Evolutionary conservation across 2,113 vertebrate genomes (phyloP), one percentile per base, ranked within the genome.

Genomic region (Psilopsiagon aurifrons): DNA sequence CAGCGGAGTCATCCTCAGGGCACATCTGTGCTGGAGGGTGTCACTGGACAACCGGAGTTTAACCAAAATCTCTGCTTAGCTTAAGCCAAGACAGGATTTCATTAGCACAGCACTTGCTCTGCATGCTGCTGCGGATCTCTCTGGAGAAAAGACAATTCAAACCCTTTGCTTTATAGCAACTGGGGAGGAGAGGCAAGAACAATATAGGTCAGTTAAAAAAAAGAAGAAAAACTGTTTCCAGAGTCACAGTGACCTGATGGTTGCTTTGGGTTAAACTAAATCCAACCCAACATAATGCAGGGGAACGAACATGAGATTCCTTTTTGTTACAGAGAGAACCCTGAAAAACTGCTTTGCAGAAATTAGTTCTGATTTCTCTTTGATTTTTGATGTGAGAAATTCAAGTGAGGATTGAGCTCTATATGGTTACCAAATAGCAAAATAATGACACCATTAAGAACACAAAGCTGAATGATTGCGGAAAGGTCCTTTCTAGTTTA

Each of bases 251-350:
- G 92, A 94, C 95, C 95, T 89, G 90, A 77, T 19, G 67, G 94
- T 90, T 94, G 69, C 90, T 94, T 94, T 88, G 59, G 76, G 83
- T 95, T 94, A 94, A 95, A 64, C 71, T 83, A 95, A 75, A 97
- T 87, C 89, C 83, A 90, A 59, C 67, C 79, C 71, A 88, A 64
- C 46, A 27, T 95, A 91, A 95, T 2, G 10, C 18, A 69, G 23
- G 55, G 68, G 55, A 93, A 88, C 86, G 62, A 78, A 90, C 74
- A 20, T 85, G 37, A 57, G 49, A 59, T 57, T 78, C 79, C 35
- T 82, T 89, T 67, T 57, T 47, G 49, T 49, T 89, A 59, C 23
- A 7, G 3, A 79, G 24, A 84, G 22, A 82, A 86, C 41, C 39
- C 57, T 46, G 46, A 76, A 84, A 81, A 67, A 69, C 24, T 62